Evolutionary conservation across 2,797 vertebrate genomes (phyloP).

Genomic region (Synaphobranchus kaupii): DNA sequence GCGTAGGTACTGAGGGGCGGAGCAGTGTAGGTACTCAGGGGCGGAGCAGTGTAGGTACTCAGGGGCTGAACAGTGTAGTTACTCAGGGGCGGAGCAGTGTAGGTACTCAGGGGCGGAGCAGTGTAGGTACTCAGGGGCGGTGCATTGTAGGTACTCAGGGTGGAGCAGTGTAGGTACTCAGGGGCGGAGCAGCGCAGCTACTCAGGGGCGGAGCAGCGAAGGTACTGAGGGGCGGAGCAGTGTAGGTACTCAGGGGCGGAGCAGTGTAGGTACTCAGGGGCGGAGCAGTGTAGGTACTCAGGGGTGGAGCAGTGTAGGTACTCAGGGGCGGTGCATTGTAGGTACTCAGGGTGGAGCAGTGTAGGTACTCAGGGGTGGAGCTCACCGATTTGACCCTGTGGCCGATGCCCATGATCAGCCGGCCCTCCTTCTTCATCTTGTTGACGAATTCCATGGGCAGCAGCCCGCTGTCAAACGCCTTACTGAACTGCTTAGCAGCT

Average conservation of each 20-base stretch:
- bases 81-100: background rate
- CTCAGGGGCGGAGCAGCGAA: background rate
- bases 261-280: background rate
- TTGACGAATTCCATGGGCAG: constrained; percentile 96
- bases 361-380: constrained; percentile 10
- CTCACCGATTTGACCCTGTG: constrained; percentile 87
- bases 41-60: constrained; percentile 14
- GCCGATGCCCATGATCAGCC: constrained; percentile 92
- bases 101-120: constrained; percentile 15
- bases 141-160: constrained; percentile 12
- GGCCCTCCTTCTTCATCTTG: constrained; percentile 94
- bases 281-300: constrained; percentile 13
- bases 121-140: no score
- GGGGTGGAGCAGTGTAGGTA: no score
- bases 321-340: no score
- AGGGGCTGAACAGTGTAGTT: no score
- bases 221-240: constrained; percentile 11
- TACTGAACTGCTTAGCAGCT: constrained; percentile 83
- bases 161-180: background rate
- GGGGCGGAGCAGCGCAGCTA: background rate
- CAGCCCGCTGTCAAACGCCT: constrained; percentile 91
- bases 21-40: no score
- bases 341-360: background rate
- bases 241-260: no score
- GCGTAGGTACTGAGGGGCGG: constrained; percentile 16